Evolutionary conservation across 30 jellyfish, hydroid and myxozoan species (phyloP).

Genomic region (Rhopilema esculentum): DNA sequence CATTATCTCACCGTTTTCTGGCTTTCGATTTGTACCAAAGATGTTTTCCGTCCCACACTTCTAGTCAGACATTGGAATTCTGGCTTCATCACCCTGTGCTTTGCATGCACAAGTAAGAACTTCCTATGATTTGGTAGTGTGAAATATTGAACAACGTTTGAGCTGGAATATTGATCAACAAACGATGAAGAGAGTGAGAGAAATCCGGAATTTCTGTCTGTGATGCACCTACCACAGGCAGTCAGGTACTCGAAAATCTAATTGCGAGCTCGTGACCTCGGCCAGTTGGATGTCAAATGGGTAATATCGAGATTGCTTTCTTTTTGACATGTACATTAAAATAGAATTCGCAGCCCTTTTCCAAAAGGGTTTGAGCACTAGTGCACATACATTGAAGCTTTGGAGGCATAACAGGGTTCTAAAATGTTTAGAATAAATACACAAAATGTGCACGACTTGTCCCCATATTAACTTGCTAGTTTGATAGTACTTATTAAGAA

Average conservation of each 20-base stretch:
- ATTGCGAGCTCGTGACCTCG: not conserved
- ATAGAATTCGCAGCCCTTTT: no score
- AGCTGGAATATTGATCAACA: not conserved
- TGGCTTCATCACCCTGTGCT: not conserved
- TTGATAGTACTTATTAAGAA: no score
- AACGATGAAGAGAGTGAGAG: not conserved
- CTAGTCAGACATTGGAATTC: not conserved
- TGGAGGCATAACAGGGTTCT: no score
- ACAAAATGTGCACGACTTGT: no score
- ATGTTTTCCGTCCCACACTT: no score
- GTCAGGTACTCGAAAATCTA: constrained; percentile 2
- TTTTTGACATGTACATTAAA: no score
- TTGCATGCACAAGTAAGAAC: not conserved
- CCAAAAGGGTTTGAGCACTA: no score
- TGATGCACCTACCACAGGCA: constrained; percentile 48
- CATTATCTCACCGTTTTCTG: not conserved
- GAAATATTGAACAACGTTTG: not conserved
- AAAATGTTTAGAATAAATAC: no score
- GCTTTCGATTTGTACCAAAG: not conserved
- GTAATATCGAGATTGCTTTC: not conserved
- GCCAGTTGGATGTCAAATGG: not conserved
- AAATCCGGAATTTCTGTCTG: constrained; percentile 21
- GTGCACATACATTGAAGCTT: no score
- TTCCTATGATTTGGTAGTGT: not conserved
- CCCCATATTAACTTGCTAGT: no score